Evolutionary conservation across 2,888 invertebrate species (phyloP).

Genomic region (Erebia palarica): DNA sequence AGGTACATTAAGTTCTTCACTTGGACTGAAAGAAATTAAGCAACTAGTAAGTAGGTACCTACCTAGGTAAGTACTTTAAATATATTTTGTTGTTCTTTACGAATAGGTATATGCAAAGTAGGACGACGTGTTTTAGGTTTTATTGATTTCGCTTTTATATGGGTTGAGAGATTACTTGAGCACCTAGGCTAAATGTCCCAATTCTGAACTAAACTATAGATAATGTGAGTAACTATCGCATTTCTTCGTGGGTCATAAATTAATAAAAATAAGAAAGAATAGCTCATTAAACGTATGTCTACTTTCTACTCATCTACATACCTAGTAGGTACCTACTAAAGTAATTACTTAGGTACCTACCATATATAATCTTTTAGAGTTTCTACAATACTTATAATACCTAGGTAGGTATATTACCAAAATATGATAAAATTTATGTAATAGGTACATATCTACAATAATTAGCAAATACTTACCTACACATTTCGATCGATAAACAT

Average conservation of each 20-base stretch:
- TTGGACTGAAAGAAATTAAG: too few species aligned
- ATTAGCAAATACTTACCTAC: too few species aligned
- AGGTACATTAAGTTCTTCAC: too few species aligned
- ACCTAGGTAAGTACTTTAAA: too few species aligned
- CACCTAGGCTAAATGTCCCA: neutral
- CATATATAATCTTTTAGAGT: neutral
- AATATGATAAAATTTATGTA: neutral
- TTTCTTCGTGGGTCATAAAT: neutral
- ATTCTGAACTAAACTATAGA: neutral
- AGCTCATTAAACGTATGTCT: neutral
- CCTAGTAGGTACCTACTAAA: neutral
- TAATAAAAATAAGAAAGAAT: neutral
- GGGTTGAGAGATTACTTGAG: too few species aligned
- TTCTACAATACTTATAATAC: constrained; percentile 1
- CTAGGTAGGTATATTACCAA: neutral
- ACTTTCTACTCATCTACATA: neutral
- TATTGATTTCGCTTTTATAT: too few species aligned
- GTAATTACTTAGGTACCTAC: too few species aligned
- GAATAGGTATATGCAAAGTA: too few species aligned
- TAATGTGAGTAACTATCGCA: neutral
- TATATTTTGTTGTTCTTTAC: too few species aligned
- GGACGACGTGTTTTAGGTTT: too few species aligned
- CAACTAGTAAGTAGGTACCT: too few species aligned
- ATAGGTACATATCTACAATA: neutral
- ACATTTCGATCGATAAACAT: neutral